Base-by-base conservation (phyloP, 2,888 invertebrate species). In the Tipula lateralis region DNA sequence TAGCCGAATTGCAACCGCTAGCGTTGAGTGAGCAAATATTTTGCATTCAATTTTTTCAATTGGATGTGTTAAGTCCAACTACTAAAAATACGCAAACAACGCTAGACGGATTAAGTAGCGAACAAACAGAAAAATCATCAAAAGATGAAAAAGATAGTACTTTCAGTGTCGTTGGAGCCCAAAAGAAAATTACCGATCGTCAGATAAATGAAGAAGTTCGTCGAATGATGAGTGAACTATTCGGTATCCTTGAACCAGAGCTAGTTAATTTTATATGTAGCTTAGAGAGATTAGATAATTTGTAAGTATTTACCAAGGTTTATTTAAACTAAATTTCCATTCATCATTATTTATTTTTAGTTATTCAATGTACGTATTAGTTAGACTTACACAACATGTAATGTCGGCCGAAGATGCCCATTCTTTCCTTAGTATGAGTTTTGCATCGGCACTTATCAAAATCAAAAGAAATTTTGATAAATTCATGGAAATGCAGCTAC, bases 21-120 rank as follows among this genome's bases (percentile, higher is more conserved):
- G 98, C 98, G 88, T 92, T 98, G 86, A 95, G 96, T 29, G 99
- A 99, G 89, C 98, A 99, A 91, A 95, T 97, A 87, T 99, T 99
- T 91, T 98, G 98, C 89, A 94, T 96, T 19, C 92, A 94, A 86
- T 99, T 99, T 91, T 97, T 99, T 89, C 96, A 96, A 89, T 91
- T 97, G 87, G 95, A 95, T 88, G 92, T 92, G 86, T 66, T 86
- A 16, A 92, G 92, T 88, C 92, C 92, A 0, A 92, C 92, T 36
- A 89, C 90, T 4, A 91, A 91, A 89, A 92, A 92, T 87, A 92
- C 92, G 0, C 91, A 92, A 87, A 92, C 92, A 12, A 93, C 92
- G 0, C 88, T 92, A 84, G 93, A 93, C 87, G 89, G 89, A 1
- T 87, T 89, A 84, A 88, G 89, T 44, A 87, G 87, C 36, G 91